Conservation (phyloP, 2,113 vertebrate genomes). For the Aegypius monachus region DNA sequence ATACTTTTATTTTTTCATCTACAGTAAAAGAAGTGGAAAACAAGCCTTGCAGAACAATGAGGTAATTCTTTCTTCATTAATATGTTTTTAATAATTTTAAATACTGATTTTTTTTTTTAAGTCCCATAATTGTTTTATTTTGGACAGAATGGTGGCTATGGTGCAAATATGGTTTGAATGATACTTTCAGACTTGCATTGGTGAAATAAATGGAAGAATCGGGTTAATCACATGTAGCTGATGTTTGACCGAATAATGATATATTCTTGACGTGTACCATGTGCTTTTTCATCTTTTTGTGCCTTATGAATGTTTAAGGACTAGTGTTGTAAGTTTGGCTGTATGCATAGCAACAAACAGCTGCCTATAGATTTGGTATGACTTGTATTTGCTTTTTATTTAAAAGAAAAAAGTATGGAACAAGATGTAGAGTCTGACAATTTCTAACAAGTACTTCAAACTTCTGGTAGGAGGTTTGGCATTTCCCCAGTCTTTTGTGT, state of each 20-base stretch:
- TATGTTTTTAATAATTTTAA: neutral
- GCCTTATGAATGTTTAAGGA: neutral
- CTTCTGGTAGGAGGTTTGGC: neutral
- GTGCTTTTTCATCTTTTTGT: neutral
- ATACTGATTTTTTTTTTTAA: neutral
- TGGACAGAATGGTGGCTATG: neutral
- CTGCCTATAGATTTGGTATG: neutral
- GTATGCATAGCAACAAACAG: neutral
- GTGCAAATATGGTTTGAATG: neutral
- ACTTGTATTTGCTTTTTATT: neutral
- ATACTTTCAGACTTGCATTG: neutral
- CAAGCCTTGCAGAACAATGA: constrained; percentile 76
- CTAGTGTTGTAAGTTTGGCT: neutral
- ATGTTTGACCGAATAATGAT: neutral
- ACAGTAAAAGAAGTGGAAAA: constrained; percentile 83
- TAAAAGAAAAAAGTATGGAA: neutral
- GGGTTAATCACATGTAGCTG: neutral
- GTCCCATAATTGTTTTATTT: neutral
- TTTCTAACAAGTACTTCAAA: neutral
- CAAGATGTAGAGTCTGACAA: neutral
- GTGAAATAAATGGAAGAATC: neutral
- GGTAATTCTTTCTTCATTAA: constrained; percentile 72
- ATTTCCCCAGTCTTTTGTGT: neutral
- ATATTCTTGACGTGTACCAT: neutral
- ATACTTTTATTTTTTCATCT: constrained; percentile 42